Conservation (phyloP, 2,113 vertebrate species). For the Murina feae region DNA sequence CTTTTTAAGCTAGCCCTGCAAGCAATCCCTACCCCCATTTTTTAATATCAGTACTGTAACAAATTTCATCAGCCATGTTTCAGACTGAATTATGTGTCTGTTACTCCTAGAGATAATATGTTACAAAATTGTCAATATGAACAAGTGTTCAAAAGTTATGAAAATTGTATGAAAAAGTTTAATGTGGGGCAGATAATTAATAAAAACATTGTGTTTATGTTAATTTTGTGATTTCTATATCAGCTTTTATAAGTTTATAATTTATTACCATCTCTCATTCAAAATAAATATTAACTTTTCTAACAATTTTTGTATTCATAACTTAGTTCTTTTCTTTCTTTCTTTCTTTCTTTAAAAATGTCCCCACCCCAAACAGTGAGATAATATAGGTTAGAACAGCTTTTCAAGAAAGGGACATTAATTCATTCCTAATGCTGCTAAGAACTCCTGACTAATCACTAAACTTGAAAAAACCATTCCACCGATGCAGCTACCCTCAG, state of each 20-base stretch:
- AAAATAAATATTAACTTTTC: conserved; percentile 5
- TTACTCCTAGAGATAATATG: not conserved
- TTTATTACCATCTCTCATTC: not conserved
- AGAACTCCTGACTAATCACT: not conserved
- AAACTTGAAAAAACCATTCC: conserved; percentile 17
- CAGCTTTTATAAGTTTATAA: conserved; percentile 8
- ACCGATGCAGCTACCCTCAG: not conserved
- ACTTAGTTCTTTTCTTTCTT: not conserved
- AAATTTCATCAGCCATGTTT: not conserved
- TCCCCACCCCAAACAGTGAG: not conserved
- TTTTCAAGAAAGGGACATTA: not conserved
- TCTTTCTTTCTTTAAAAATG: not conserved
- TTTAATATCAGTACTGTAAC: not conserved
- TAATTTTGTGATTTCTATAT: not conserved
- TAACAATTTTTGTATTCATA: not conserved
- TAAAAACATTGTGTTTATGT: not conserved
- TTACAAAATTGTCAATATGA: conserved; percentile 19
- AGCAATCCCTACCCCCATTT: not conserved
- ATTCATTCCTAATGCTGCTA: not conserved
- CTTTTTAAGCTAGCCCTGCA: not conserved
- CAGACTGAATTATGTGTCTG: not conserved
- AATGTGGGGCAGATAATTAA: not conserved
- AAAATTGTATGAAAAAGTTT: not conserved
- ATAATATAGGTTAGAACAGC: not conserved
- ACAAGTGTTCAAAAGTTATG: not conserved